Evolutionary conservation across 2,888 invertebrate species (phyloP), one percentile per base, ranked within the genome.

Genomic region (Cataglyphis rosenhaueri): DNA sequence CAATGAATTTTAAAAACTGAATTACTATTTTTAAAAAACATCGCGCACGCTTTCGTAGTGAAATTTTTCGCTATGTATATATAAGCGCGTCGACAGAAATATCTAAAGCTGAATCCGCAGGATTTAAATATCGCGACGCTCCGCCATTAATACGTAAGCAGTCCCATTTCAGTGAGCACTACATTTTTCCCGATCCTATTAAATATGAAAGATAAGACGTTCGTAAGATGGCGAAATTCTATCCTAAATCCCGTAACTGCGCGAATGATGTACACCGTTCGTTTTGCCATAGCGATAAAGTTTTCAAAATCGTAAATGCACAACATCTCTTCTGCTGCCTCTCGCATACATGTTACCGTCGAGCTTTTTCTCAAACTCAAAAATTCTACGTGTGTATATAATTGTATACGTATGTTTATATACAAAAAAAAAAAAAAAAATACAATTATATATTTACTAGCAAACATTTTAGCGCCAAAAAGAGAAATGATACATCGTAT

Each of bases 141-240:
- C 12, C 25, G 44, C 68, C 44, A 79, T 79, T 79, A 79, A 79
- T 79, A 64, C 44, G 59, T 78, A 70, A 79, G 70, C 78, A 70
- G 55, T 79, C 70, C 78, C 70, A 59, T 78, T 59, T 18, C 70
- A 29, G 70, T 70, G 59, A 52, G 59, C 59, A 70, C 59, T 59
- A 70, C 70, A 79, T 79, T 79, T 79, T 79, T 79, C 78, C 59
- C 70, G 59, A 79, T 79, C 59, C 70, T 61, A 79, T 79, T 79
- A 79, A 70, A 25, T 59, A 79, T 79, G 70, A 79, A 59, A 70
- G 25, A 79, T 79, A 59, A 44, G 78, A 79, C 70, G 59, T 79
- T 70, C 44, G 78, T 70, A 79, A 79, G 78, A 79, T 79, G 78
- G 70, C 70, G 59, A 68, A 79, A 79, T 79, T 79, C 59, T 79